Conservation (phyloP, 1,140 invertebrate species). For the Caenorhabditis remanei region DNA sequence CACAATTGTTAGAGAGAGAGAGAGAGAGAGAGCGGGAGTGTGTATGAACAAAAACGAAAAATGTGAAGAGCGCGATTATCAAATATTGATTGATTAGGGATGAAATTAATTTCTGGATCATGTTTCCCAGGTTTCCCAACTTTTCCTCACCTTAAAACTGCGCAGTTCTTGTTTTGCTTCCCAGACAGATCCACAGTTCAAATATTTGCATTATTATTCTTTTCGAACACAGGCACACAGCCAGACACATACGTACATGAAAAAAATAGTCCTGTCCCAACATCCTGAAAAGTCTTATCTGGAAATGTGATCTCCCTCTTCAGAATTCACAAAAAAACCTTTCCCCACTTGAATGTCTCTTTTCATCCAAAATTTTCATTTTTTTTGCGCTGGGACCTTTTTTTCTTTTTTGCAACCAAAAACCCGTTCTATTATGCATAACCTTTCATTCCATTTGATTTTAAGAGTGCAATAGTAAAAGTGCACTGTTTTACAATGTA, state of each 20-base stretch:
- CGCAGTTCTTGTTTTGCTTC: neutral
- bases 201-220: neutral
- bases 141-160: neutral
- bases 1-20: slow-evolving; percentile 16
- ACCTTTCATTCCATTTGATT: neutral
- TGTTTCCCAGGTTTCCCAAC: neutral
- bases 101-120: neutral
- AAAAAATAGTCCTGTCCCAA: neutral
- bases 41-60: slow-evolving; percentile 1
- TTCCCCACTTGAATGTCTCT: slow-evolving; percentile 13
- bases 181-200: neutral
- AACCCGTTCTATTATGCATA: neutral
- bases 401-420: neutral
- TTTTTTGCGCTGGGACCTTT: neutral
- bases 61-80: slow-evolving; percentile 19
- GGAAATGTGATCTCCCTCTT: slow-evolving; percentile 1
- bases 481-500: too few relatives aligned
- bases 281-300: neutral
- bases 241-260: too few relatives aligned
- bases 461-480: too few relatives aligned
- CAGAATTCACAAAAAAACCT: too few relatives aligned
- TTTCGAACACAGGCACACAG: too few relatives aligned
- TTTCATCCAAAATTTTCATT: neutral
- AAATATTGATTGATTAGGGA: neutral
- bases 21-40: neutral